Conservation (phyloP, 2,113 vertebrate genomes). For the Mola mola region DNA sequence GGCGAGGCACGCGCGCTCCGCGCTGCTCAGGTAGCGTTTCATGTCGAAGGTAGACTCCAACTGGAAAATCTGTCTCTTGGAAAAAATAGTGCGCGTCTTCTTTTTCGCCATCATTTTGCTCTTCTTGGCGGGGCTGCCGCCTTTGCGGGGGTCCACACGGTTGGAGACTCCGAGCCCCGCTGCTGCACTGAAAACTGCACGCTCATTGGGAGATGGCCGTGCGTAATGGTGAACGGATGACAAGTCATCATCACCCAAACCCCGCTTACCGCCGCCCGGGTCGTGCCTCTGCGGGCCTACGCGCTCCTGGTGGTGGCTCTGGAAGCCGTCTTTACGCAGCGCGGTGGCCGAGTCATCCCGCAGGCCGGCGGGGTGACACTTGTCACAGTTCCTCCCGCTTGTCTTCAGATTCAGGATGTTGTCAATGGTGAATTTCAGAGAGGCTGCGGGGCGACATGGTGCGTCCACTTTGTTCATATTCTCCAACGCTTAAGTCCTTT, state of each 20-base stretch:
- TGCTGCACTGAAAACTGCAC: background rate
- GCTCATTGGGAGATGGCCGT: background rate
- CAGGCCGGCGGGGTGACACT: constrained; percentile 54
- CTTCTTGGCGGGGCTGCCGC: constrained; percentile 68
- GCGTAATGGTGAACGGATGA: constrained; percentile 23
- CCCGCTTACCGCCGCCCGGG: constrained; percentile 68
- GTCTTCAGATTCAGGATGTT: constrained; percentile 83
- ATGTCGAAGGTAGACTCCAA: constrained; percentile 90
- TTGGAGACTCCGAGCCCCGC: background rate
- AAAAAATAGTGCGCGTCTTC: constrained; percentile 90
- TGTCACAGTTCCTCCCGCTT: constrained; percentile 68
- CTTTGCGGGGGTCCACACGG: constrained; percentile 46
- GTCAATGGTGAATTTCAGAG: constrained; percentile 85
- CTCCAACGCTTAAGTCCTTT: constrained; percentile 47
- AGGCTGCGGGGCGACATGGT: constrained; percentile 79
- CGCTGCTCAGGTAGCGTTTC: constrained; percentile 89
- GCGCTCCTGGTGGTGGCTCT: constrained; percentile 49
- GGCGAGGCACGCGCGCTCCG: constrained; percentile 86
- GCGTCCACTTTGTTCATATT: constrained; percentile 85
- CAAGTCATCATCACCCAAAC: background rate
- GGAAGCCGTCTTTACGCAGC: constrained; percentile 58
- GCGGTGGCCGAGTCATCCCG: constrained; percentile 53
- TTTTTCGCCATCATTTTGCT: constrained; percentile 82
- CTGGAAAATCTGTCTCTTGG: constrained; percentile 90
- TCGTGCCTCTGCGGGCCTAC: constrained; percentile 41